Base-by-base conservation (phyloP, 1,140 invertebrate genomes). In the Tenebrio molitor region DNA sequence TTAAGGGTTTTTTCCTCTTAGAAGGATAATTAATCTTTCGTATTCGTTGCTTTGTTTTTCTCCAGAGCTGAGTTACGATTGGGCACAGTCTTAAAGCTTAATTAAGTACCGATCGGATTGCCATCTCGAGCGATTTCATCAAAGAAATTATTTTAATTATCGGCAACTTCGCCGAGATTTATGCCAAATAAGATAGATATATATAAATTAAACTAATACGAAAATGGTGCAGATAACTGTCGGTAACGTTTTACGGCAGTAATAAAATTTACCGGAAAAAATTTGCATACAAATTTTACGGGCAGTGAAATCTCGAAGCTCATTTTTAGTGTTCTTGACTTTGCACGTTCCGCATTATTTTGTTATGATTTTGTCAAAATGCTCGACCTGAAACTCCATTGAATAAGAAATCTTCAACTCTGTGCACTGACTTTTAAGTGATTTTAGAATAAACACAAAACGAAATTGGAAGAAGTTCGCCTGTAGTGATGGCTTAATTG, bases 11-110 rank as follows among this genome's bases (percentile, higher is more conserved):
- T 76, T 58, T 69, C 64, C 70, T 68, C 65, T 58, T 73, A 66
- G 44, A 41, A 17, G 63, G 44, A 69, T 76, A 76, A 78, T 78
- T 78, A 78, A 78, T 78, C 77, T 78, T 76, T 74, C 63, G 67
- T 73, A 77, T 77, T 75, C 50, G 50, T 58, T 58, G 50, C 50
- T 58, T 58, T 58, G 50, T 58, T 58, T 58, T 58, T 58, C 50
- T 58, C 50, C 19, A 17, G 50, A 21, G 8, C 23, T 15, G 12
- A 25, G 50, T 25, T 58, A 58, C n/a, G 50, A 58, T 58, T 58
- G 50, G 50, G 23, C 23, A 29, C 50, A 58, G 8, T 58, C 50
- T 58, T 58, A 58, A 58, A 29, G 50, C 50, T 58, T 58, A 58
- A 58, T 58, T 58, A 58, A 58, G 50, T 23, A 12, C n/a, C 46